phyloP scores from a whole-genome alignment of 1,140 invertebrate species.

The Drosophila seguyi region DNA sequence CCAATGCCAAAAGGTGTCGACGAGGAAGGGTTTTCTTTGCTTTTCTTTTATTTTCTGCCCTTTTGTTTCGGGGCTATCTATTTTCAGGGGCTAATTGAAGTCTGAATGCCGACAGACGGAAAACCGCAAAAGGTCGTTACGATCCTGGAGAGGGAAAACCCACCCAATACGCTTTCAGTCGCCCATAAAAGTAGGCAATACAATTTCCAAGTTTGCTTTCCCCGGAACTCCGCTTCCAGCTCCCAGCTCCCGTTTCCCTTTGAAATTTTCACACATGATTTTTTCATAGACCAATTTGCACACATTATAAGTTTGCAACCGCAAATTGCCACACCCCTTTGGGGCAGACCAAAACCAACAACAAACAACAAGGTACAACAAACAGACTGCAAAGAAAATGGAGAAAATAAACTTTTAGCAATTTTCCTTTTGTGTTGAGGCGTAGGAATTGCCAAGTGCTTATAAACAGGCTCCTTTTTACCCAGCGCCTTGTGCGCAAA shows the following conservation, averaged over 20 bases:
- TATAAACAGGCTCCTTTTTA: constrained; percentile 30
- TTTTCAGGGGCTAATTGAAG: constrained; percentile 65
- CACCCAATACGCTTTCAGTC: constrained; percentile 6
- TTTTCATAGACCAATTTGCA: constrained; percentile 79
- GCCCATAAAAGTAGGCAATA: constrained; percentile 53
- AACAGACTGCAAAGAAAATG: constrained; percentile 18
- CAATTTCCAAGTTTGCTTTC: constrained; percentile 44
- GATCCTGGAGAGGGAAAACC: not conserved
- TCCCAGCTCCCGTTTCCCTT: constrained; percentile 27
- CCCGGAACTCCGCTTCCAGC: not conserved
- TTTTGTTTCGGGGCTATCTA: constrained; percentile 42
- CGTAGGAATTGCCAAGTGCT: constrained; percentile 48
- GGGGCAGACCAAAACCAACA: constrained; percentile 27
- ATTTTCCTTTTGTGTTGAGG: constrained; percentile 45
- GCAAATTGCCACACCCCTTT: constrained; percentile 51
- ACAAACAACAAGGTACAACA: constrained; percentile 8
- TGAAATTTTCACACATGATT: constrained; percentile 77
- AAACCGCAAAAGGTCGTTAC: constrained; percentile 47
- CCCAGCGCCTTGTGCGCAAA: constrained; percentile 14
- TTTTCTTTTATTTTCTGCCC: constrained; percentile 12
- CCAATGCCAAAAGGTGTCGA: constrained; percentile 63
- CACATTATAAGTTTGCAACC: constrained; percentile 73
- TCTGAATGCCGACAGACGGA: constrained; percentile 33
- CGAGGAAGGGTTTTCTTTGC: constrained; percentile 52
- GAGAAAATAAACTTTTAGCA: constrained; percentile 50